Evolutionary conservation across 2,797 vertebrate species (phyloP).

Genomic region (Takifugu ocellatus): DNA sequence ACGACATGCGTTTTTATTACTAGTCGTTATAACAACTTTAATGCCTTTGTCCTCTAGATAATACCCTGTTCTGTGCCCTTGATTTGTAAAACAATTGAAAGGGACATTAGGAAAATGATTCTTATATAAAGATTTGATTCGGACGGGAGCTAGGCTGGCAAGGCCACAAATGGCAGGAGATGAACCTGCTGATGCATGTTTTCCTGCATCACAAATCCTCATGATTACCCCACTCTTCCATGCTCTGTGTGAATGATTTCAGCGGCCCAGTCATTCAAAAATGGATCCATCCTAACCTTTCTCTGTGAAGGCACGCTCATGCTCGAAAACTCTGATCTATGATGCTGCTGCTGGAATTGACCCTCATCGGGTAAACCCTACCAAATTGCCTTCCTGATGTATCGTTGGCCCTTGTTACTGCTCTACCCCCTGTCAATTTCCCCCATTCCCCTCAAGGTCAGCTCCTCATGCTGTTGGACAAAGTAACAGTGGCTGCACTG

Average conservation of each 20-base stretch:
- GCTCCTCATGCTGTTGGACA: slow-evolving; percentile 62
- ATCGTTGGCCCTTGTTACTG: slow-evolving; percentile 75
- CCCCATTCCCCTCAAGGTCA: slow-evolving; percentile 76
- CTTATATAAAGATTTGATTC: slow-evolving; percentile 55
- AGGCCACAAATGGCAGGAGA: slow-evolving; percentile 53
- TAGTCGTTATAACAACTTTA: slow-evolving; percentile 47
- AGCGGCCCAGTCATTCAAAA: slow-evolving; percentile 59
- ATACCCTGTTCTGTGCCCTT: slow-evolving; percentile 50
- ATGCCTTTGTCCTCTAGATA: slow-evolving; percentile 43
- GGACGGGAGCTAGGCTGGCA: slow-evolving; percentile 35
- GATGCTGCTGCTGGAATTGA: slow-evolving; percentile 71
- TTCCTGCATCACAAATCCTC: slow-evolving; percentile 64
- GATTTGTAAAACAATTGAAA: slow-evolving; percentile 55
- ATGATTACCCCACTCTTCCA: slow-evolving; percentile 59
- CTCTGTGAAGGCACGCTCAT: slow-evolving; percentile 42
- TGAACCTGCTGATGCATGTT: slow-evolving; percentile 61
- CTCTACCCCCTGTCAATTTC: slow-evolving; percentile 69
- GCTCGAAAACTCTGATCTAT: slow-evolving; percentile 74
- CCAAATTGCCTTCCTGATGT: slow-evolving; percentile 80
- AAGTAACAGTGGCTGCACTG: slow-evolving; percentile 43
- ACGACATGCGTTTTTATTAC: slow-evolving; percentile 46
- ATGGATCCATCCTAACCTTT: slow-evolving; percentile 58
- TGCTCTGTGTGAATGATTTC: slow-evolving; percentile 66
- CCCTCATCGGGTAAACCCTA: slow-evolving; percentile 78
- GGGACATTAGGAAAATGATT: slow-evolving; percentile 46